Evolutionary conservation across 2,888 invertebrate species (phyloP), one percentile per base, ranked within the genome.

Genomic region (Cantharis nigra): DNA sequence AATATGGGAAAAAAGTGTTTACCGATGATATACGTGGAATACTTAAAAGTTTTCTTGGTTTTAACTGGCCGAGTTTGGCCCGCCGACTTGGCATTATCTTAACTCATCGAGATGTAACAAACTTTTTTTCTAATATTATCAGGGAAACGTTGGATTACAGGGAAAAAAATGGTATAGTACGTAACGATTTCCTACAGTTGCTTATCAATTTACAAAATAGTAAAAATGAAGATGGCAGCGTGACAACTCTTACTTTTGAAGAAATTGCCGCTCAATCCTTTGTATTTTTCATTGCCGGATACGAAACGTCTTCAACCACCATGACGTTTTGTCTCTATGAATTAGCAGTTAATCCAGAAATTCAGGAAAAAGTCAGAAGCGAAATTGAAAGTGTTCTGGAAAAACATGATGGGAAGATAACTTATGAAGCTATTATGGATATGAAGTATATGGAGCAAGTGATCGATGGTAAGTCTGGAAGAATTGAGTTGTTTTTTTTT

Each of bases 151-250:
- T 90, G 1, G 84, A 87, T 0, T 86, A 88, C 72, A 85, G 90
- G 30, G 87, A 88, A 78, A 84, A 86, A 30, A 87, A 88, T 76
- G 85, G 89, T 1, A 79, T 90, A 0, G 83, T 82, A 0, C 85
- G 90, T 13, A 89, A 90, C 70, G 92, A 91, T 84, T 90, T 92
- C 77, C 83, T 92, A 26, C 90, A 91, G 79, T 82, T 91, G 3
- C 85, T 91, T 70, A 77, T 84, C n/a, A 79, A 81, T 72, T 71
- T 85, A 10, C 83, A 82, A 10, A 78, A 83, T 63, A 78, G 79
- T 16, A 23, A 14, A n/a, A 18, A 13, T n/a, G 26, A 18, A n/a
- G 65, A 14, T 23, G 26, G 26, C 0, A 9, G 2, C 9, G 18
- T 13, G 10, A 16, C 18, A 2, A 13, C 64, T 3, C 20, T 64